Conservation (phyloP, 2,888 invertebrate species). For the Agrochola litura region DNA sequence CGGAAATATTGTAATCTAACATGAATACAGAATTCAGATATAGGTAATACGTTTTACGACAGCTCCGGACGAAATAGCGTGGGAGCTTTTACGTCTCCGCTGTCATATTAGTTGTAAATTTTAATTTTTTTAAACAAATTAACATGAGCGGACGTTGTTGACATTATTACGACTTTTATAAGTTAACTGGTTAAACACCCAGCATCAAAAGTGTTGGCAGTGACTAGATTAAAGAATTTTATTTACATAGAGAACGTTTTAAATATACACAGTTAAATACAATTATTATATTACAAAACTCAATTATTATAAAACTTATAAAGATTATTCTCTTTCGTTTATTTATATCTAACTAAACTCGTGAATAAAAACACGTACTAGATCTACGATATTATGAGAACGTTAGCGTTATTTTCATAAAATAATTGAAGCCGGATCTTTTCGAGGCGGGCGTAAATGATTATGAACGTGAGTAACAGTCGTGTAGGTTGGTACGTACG, state of each 20-base stretch:
- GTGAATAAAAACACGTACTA: conserved; percentile 41
- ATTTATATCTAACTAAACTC: conserved; percentile 1
- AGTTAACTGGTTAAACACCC: conserved; percentile 34
- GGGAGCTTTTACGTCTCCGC: conserved; percentile 71
- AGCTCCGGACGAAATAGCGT: conserved; percentile 73
- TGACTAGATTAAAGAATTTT: conserved; percentile 25
- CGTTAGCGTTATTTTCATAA: conserved; percentile 60
- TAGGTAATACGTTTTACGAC: conserved; percentile 78
- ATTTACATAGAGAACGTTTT: not conserved
- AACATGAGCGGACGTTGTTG: conserved; percentile 64
- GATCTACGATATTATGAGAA: conserved; percentile 43
- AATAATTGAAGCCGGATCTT: conserved; percentile 59
- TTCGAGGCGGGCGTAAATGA: conserved; percentile 61
- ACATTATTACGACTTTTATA: conserved; percentile 45
- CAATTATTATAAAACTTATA: conserved; percentile 21
- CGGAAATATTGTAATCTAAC: conserved; percentile 84
- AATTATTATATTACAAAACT: no score
- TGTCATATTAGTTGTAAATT: conserved; percentile 69
- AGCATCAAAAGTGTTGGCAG: conserved; percentile 24
- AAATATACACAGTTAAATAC: not conserved
- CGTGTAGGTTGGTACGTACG: conserved; percentile 59
- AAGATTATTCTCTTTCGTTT: conserved; percentile 16
- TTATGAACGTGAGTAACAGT: conserved; percentile 63
- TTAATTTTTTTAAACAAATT: conserved; percentile 66
- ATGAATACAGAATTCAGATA: conserved; percentile 83